Conservation (phyloP, 2,888 invertebrate species). For the Torymus auratus region DNA sequence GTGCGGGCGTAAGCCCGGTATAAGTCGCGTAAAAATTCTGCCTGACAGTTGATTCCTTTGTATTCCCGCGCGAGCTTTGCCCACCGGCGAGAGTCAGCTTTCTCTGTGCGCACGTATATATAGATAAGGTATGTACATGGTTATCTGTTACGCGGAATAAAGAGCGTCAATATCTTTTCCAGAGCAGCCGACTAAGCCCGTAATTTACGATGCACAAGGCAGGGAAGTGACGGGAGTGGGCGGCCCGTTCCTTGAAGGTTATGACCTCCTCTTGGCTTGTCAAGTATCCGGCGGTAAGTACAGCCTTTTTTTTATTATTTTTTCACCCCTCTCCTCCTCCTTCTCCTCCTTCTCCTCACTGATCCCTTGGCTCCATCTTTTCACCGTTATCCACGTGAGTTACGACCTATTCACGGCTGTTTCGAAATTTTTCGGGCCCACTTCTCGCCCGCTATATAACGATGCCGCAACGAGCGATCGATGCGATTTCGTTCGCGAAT, state of each 20-base stretch:
- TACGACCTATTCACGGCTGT: slow-evolving; percentile 22
- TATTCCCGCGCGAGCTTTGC: too few relatives aligned
- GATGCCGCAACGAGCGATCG: too few relatives aligned
- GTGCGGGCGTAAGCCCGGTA: too few relatives aligned
- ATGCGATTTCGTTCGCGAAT: neutral
- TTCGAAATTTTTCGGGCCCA: slow-evolving; percentile 21
- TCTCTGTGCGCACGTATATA: neutral
- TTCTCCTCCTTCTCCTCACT: neutral
- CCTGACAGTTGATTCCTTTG: too few relatives aligned
- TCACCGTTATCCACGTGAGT: slow-evolving; percentile 5
- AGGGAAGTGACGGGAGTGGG: slow-evolving; percentile 87
- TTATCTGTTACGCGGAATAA: slow-evolving; percentile 27
- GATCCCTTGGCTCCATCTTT: neutral
- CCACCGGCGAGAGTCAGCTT: too few relatives aligned
- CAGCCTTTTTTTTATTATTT: slow-evolving; percentile 21
- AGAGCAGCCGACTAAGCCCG: slow-evolving; percentile 89
- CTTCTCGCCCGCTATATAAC: neutral
- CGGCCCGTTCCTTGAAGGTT: slow-evolving; percentile 92
- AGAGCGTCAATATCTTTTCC: slow-evolving; percentile 64
- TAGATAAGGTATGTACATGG: neutral
- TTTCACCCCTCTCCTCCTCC: neutral
- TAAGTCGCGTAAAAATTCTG: too few relatives aligned
- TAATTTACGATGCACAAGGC: slow-evolving; percentile 90
- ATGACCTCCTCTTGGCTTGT: slow-evolving; percentile 89
- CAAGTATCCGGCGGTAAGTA: slow-evolving; percentile 90